Evolutionary conservation across 2,113 vertebrate genomes (phyloP), one percentile per base, ranked within the genome.

Genomic region (Labeo catla): DNA sequence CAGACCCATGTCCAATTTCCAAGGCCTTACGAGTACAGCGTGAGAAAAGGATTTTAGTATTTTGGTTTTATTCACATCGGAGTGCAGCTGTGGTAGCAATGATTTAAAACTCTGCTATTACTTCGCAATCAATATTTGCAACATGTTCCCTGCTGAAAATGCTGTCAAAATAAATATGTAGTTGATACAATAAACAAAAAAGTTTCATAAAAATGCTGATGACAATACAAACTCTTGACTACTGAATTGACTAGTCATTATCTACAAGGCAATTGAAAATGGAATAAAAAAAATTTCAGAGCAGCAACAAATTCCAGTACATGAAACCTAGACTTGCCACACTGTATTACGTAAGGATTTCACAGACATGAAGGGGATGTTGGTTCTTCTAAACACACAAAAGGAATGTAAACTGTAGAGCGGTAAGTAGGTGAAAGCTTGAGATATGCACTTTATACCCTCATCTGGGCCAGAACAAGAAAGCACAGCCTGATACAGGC

Each of bases 51-150:
- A 86, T 88, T 87, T 83, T 76, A 68, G 84, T 73, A 36, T 91
- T 89, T 66, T 88, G 89, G 89, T 86, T 90, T 57, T 49, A 83
- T 86, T 52, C 81, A 76, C 90, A 86, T 90, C 87, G 86, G 79
- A 88, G 65, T 86, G 91, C 94, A 95, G 95, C 93, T 95, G 94
- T 86, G 80, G 85, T 90, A 90, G 43, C 9, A 88, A 15, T 43
- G 65, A 36, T 39, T 73, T 36, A 23, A 72, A 85, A 52, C 47
- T 28, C 13, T 11, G 8, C 12, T 34, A 45, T 47, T 57, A 28
- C 43, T 12, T 57, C 16, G 9, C 84, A 36, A 76, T 2, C 4
- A 52, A 43, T 19, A n/a, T 54, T 47, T 16, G 12, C 52, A 79
- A 78, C 11, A 16, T 57, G 8, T 54, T 59, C 52, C 52, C 19